Base-by-base conservation (phyloP, 2,113 vertebrate species). In the Chelonoidis abingdonii region DNA sequence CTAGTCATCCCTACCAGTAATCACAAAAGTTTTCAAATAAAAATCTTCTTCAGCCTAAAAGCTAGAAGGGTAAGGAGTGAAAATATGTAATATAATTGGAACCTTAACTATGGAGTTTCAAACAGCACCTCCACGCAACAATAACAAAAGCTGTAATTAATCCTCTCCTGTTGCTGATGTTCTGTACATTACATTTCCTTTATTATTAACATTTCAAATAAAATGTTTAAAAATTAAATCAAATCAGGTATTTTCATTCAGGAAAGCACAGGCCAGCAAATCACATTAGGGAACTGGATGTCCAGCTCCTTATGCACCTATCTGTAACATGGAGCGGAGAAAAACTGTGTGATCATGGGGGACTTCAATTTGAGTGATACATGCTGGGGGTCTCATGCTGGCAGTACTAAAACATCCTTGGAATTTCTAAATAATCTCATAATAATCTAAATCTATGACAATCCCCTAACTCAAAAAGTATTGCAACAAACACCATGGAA, bases 211-310 rank as follows among this genome's bases (percentile, higher is more conserved):
- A 94, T 91, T 44, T 52, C 89, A 89, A 90, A 93, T 84, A 12
- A 96, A 95, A 89, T 52, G 56, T 90, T 95, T 92, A 76, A 78
- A 80, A 88, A 94, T 29, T 86, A 89, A 93, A 92, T 57, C 4
- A 87, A 94, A 92, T 80, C 69, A 21, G 50, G 83, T 41, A 86
- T 94, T 94, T 95, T 49, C 49, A 54, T 47, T 53, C 27, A 69
- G 65, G 35, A 69, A 69, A n/a, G 35, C 35, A 69, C 16, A 35
- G 31, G 35, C 35, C 65, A 69, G 35, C 25, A 57, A 57, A 57
- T 57, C 56, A 27, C 56, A 25, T 7, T 27, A 57, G 56, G 56
- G 56, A 57, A 57, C 56, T 57, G 56, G 56, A 57, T 57, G 25
- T 57, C 56, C 56, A 57, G 56, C 56, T 57, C 56, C 11, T 57